phyloP scores from a whole-genome alignment of 37 sponge, comb jelly and placozoan species.

The Diacarnus erythraeanus region DNA sequence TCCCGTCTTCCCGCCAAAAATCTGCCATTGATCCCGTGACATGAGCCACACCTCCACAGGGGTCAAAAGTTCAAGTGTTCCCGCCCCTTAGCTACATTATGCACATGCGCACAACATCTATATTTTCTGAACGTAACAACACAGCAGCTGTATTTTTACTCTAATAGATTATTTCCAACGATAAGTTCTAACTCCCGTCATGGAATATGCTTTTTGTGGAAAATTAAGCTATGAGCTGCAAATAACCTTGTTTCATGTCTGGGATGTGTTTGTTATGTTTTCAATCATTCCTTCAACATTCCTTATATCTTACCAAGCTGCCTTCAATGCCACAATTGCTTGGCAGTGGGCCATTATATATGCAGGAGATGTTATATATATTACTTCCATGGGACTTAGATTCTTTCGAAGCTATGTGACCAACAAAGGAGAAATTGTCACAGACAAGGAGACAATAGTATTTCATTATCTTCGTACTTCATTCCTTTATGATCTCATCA shows the following conservation, averaged over 20 bases:
- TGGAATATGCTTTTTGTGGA: too few relatives aligned
- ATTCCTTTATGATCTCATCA: conserved; percentile 32
- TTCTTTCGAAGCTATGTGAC: conserved; percentile 33
- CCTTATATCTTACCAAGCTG: conserved; percentile 32
- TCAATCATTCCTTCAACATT: conserved; percentile 18
- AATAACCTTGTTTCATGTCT: neutral
- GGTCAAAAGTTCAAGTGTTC: too few relatives aligned
- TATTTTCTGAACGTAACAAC: too few relatives aligned
- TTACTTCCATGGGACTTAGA: conserved; percentile 8
- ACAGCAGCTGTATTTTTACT: too few relatives aligned
- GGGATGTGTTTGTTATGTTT: conserved; percentile 25
- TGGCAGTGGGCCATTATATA: conserved; percentile 51
- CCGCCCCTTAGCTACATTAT: too few relatives aligned
- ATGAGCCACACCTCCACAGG: too few relatives aligned
- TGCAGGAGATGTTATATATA: conserved; percentile 24
- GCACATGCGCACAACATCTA: too few relatives aligned
- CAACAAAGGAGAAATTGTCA: conserved; percentile 28
- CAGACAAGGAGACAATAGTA: conserved; percentile 30
- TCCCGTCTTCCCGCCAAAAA: conserved; percentile 11
- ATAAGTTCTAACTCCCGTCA: too few relatives aligned
- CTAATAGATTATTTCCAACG: too few relatives aligned
- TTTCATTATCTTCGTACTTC: conserved; percentile 29
- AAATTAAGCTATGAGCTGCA: neutral
- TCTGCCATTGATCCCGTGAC: neutral
- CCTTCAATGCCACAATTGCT: conserved; percentile 28